phyloP scores from a whole-genome alignment of 2,113 vertebrate species.

The Hypocryptadius cinnamomeus region DNA sequence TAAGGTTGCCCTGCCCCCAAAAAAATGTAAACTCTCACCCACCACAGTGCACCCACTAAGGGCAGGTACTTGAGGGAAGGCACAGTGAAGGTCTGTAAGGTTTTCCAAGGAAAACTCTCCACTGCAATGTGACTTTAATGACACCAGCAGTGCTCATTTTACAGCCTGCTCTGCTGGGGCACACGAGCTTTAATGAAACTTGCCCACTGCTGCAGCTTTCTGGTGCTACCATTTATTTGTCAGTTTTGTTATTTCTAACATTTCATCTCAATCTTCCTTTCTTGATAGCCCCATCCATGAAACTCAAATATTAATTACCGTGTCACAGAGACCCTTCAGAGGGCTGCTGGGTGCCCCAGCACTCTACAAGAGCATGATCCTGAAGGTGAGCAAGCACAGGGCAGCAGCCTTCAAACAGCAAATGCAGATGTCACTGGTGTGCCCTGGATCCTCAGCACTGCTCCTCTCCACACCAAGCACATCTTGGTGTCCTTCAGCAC shows the following conservation, averaged over 20 bases:
- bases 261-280: background rate
- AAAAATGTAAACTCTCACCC: background rate
- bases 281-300: background rate
- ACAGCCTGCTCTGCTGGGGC: background rate
- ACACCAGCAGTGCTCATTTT: background rate
- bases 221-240: background rate
- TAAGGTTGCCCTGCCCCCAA: background rate
- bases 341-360: too few relatives aligned
- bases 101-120: background rate
- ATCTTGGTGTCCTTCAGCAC: rapidly evolving
- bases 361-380: rapidly evolving
- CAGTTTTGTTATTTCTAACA: background rate
- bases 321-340: background rate
- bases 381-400: background rate
- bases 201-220: background rate
- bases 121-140: background rate
- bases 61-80: background rate
- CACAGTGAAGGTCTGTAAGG: background rate
- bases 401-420: background rate
- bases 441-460: too few relatives aligned
- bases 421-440: background rate
- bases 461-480: background rate
- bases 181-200: rapidly evolving
- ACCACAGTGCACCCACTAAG: background rate
- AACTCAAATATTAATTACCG: background rate